A percentile compares a stretch with the other conserved stretches of the same genome.
These are phyloP conservation scores for Mus spretus DNA, from an alignment of 2,797 vertebrate genomes.

Conservation along the genomic window DNA sequence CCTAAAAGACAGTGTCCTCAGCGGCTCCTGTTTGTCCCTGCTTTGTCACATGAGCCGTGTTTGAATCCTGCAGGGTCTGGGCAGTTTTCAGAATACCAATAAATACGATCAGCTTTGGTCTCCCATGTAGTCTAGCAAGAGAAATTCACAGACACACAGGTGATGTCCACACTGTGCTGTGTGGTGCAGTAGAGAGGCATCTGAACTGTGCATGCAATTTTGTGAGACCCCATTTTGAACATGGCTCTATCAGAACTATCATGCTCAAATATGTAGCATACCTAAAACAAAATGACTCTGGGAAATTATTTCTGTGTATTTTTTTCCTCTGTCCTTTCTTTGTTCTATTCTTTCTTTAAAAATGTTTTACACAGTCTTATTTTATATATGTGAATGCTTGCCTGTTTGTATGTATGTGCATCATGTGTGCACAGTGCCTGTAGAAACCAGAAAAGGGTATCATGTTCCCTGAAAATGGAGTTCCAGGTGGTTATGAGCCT, in stretches of 20 bases:
- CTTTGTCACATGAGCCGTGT: not conserved
- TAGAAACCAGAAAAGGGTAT: not conserved
- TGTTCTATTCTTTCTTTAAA: not conserved
- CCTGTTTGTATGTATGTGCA: not conserved
- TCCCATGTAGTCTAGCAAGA: not conserved
- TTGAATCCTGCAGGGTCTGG: constrained; percentile 1
- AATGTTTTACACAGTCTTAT: not conserved
- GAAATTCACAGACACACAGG: not conserved
- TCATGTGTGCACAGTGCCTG: not conserved
- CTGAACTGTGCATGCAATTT: not conserved
- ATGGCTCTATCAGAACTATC: not conserved
- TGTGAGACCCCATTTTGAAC: not conserved
- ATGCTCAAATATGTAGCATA: constrained; percentile 1
- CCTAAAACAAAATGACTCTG: not conserved
- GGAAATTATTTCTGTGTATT: not conserved
- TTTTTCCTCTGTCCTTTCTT: not conserved
- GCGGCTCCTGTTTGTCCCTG: not conserved
- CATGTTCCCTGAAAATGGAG: not conserved
- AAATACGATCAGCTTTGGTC: not conserved
- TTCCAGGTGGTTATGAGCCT: not conserved
- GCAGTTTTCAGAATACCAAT: not conserved
- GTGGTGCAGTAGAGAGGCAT: accelerated
- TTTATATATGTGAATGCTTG: not conserved
- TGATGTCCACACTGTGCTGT: not conserved
- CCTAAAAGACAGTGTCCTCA: not conserved